Evolutionary conservation across 2,113 vertebrate genomes (phyloP).

Genomic region (Nettapus auritus): DNA sequence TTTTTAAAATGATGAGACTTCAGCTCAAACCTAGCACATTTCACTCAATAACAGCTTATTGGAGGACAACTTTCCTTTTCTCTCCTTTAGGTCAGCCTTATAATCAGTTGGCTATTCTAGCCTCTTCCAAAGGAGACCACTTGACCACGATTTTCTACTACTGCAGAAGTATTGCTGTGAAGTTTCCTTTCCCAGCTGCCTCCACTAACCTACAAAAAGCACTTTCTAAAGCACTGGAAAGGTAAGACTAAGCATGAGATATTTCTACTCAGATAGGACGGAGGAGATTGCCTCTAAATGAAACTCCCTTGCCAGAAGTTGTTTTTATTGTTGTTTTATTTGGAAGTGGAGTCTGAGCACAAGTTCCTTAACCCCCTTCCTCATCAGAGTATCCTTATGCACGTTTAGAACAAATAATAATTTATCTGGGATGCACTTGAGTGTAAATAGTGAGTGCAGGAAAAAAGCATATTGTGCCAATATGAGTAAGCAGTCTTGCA

Average conservation of each 20-base stretch:
- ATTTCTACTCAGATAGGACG: not conserved
- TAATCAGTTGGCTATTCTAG: slow-evolving; percentile 98
- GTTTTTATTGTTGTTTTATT: accelerated
- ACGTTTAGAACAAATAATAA: not conserved
- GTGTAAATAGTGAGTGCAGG: not conserved
- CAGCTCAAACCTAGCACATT: not conserved
- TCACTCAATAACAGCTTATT: not conserved
- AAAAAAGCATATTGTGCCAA: not conserved
- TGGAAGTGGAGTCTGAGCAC: not conserved
- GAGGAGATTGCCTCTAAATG: not conserved
- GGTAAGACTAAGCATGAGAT: slow-evolving; percentile 72
- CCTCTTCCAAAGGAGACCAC: slow-evolving; percentile 99
- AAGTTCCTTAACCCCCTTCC: accelerated
- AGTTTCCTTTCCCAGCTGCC: slow-evolving; percentile 98
- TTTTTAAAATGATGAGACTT: not conserved
- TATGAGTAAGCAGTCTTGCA: not conserved
- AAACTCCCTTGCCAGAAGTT: not conserved
- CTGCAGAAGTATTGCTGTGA: slow-evolving; percentile 99
- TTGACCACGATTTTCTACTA: slow-evolving; percentile 99
- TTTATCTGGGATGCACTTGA: not conserved
- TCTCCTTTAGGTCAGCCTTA: slow-evolving; percentile 92
- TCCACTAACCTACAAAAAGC: slow-evolving; percentile 99
- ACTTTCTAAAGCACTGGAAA: slow-evolving; percentile 98
- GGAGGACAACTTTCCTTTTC: not conserved
- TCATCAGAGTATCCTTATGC: not conserved